A percentile compares a stretch with the other conserved stretches of the same genome.
phyloP scores from a whole-genome alignment of 2,113 vertebrate genomes.

The Sturnira hondurensis region DNA sequence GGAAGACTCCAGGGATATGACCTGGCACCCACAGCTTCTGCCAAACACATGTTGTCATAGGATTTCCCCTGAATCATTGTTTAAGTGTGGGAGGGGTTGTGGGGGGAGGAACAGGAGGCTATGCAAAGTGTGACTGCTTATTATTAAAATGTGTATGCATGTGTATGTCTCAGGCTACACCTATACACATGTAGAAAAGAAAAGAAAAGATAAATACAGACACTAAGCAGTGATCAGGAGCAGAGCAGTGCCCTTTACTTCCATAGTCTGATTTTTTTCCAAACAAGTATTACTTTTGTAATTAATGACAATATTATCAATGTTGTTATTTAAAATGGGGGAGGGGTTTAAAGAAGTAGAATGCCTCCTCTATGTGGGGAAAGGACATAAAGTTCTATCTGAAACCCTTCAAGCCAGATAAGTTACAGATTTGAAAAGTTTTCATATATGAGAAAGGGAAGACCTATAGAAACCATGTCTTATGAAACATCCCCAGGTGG shows the following conservation, averaged over 20 bases:
- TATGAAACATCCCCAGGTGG: not conserved
- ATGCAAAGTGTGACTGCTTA: not conserved
- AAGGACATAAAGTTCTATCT: not conserved
- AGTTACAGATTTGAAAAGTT: not conserved
- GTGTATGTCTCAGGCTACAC: not conserved
- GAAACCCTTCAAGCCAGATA: not conserved
- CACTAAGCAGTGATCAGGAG: not conserved
- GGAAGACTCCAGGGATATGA: not conserved
- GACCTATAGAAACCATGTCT: not conserved
- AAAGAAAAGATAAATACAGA: not conserved
- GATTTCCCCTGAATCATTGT: not conserved
- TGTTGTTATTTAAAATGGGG: not conserved
- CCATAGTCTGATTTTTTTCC: not conserved
- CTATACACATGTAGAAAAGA: not conserved
- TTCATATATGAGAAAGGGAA: not conserved
- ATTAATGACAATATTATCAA: not conserved
- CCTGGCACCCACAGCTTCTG: not conserved
- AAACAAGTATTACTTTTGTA: conserved; percentile 8
- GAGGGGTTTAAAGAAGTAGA: not conserved
- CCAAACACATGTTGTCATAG: not conserved
- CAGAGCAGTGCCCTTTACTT: not conserved
- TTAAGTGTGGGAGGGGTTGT: not conserved
- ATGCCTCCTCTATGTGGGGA: too few species aligned
- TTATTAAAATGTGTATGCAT: not conserved
- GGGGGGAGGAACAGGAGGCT: too few species aligned